Evolutionary conservation across 2,888 invertebrate species (phyloP).

Genomic region (Heliothis peltigera): DNA sequence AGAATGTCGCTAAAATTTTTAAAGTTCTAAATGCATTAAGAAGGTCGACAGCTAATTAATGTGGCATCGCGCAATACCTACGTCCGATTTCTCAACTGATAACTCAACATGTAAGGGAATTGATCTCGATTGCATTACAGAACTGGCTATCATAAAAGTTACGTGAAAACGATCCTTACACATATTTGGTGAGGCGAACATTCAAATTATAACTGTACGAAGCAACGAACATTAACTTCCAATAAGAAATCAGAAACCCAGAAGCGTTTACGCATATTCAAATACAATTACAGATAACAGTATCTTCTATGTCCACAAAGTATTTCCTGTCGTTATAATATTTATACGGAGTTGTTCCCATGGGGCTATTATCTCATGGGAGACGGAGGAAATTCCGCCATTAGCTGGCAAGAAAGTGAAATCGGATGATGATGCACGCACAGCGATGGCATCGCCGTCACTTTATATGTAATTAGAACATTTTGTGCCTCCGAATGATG

Average conservation of each 20-base stretch:
- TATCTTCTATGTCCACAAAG: slow-evolving; percentile 55
- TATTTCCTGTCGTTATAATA: slow-evolving; percentile 61
- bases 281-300: slow-evolving; percentile 59
- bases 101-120: slow-evolving; percentile 32
- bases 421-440: slow-evolving; percentile 67
- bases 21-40: slow-evolving; percentile 23
- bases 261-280: slow-evolving; percentile 48
- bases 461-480: slow-evolving; percentile 50
- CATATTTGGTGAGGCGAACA: slow-evolving; percentile 27
- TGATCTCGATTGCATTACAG: slow-evolving; percentile 24
- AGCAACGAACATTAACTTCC: slow-evolving; percentile 15
- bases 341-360: slow-evolving; percentile 56
- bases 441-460: slow-evolving; percentile 30
- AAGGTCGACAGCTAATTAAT: slow-evolving; percentile 42
- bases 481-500: slow-evolving; percentile 43
- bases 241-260: slow-evolving; percentile 34
- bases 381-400: slow-evolving; percentile 68
- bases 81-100: slow-evolving; percentile 49
- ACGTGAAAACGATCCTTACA: slow-evolving; percentile 14
- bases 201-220: slow-evolving; percentile 2
- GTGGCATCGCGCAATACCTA: slow-evolving; percentile 48
- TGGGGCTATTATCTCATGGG: slow-evolving; percentile 66
- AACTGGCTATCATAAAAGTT: slow-evolving; percentile 32
- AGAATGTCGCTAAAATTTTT: slow-evolving; percentile 35
- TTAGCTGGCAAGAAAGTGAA: slow-evolving; percentile 71